Conservation (phyloP, 2,113 vertebrate species). For the Choloepus hoffmanni region DNA sequence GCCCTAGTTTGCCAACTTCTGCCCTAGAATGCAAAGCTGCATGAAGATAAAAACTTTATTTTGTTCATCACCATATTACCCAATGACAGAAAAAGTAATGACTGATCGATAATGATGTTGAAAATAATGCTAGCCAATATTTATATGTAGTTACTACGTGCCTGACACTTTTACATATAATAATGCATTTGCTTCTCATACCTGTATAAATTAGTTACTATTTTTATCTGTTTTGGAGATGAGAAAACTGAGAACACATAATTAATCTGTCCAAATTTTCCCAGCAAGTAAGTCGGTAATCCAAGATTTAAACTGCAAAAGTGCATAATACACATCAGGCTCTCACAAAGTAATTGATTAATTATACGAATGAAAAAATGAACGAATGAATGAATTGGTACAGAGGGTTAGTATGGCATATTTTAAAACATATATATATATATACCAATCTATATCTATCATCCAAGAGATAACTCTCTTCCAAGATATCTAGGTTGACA, state of each 20-base stretch:
- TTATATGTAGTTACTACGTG: neutral
- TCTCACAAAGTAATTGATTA: neutral
- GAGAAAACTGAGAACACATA: neutral
- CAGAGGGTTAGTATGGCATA: neutral
- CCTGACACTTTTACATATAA: neutral
- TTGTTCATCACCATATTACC: neutral
- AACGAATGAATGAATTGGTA: neutral
- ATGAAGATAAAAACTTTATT: neutral
- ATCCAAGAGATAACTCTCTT: neutral
- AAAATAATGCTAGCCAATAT: neutral
- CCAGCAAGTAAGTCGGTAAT: neutral
- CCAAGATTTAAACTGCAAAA: neutral
- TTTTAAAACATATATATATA: constrained; percentile 28
- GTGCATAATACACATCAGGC: neutral
- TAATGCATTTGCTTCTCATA: neutral
- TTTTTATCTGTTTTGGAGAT: constrained; percentile 16
- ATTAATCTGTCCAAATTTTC: constrained; percentile 17
- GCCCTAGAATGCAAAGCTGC: neutral
- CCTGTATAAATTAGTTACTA: neutral
- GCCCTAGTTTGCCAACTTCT: neutral
- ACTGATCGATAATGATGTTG: neutral
- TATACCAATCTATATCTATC: neutral
- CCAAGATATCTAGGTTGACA: neutral
- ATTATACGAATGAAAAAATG: neutral
- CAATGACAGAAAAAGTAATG: neutral